Percentiles rank a stretch among this genome's conserved stretches.
These are phyloP conservation scores for Lottia scabra DNA, from an alignment of 2,888 invertebrate species.

Conservation along the genomic window DNA sequence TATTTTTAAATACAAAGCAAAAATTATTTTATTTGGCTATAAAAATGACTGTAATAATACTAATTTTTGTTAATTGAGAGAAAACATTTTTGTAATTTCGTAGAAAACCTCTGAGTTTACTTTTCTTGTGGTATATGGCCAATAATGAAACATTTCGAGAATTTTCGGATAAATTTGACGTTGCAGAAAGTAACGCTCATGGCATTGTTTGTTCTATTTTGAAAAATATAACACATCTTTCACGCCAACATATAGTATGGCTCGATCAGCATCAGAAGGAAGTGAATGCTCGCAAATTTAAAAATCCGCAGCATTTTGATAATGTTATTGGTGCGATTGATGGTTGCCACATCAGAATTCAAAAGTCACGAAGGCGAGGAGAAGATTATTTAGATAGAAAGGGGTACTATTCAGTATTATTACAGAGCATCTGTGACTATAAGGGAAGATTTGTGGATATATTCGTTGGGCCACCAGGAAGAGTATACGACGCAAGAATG, in stretches of 20 bases:
- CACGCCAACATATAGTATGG: background rate
- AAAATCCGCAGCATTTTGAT: slow-evolving; percentile 15
- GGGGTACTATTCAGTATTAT: slow-evolving; percentile 17
- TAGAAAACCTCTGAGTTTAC: background rate
- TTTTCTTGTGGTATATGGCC: slow-evolving; percentile 5
- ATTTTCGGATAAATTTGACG: slow-evolving; percentile 1
- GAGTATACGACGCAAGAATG: slow-evolving; percentile 22
- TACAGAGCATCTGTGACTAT: slow-evolving; percentile 22
- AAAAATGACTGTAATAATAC: too few relatives aligned
- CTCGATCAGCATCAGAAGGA: background rate
- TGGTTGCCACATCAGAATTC: slow-evolving; percentile 26
- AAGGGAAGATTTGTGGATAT: slow-evolving; percentile 17
- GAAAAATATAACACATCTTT: background rate
- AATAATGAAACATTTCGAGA: slow-evolving; percentile 2
- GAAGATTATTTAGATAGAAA: slow-evolving; percentile 27
- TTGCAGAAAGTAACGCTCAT: slow-evolving; percentile 4
- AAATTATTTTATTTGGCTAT: too few relatives aligned
- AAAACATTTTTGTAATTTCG: background rate
- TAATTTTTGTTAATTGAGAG: too few relatives aligned
- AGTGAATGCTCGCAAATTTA: background rate
- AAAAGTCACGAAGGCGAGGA: slow-evolving; percentile 12
- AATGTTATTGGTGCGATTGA: slow-evolving; percentile 26
- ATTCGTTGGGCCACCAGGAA: slow-evolving; percentile 18
- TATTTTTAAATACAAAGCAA: too few relatives aligned
- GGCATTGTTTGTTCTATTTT: background rate